Evolutionary conservation across 92 coral and sea anemone genomes (phyloP), one percentile per base, ranked within the genome.

Genomic region (Epizoanthus ramosus): DNA sequence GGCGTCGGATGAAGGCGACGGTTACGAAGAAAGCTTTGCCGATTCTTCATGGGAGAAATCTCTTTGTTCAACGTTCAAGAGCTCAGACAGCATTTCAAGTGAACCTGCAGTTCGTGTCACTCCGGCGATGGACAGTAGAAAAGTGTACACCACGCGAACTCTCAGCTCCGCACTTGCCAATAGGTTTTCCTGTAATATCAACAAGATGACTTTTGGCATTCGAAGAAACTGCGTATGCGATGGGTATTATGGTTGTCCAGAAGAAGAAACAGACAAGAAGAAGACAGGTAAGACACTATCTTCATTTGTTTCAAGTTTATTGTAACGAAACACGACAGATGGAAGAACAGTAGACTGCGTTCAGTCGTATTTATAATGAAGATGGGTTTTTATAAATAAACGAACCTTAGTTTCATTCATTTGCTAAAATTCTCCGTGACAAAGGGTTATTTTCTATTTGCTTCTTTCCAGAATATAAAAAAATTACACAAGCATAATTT

Each of bases 121-220:
- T 41, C 14, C 54, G 7, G 69, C 81, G 3, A 41, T 23, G 12
- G 52, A 50, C 71, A 61, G 12, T 15, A 43, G 19, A 17, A 77
- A 35, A 35, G 70, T 77, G 4, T 60, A 61, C 18, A 77, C 82
- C 18, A 77, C 82, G 3, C 24, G 41, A 59, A 77, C 82, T n/a
- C 82, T 77, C 28, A 61, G 82, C 22, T 77, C 82, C n/a, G 82
- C 71, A 39, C 82, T 19, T 16, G 82, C 82, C 54, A 77, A 77
- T 37, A 35, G 66, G 16, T 77, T 77, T 77, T 61, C 82, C 8
- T 77, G 82, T 37, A 77, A 77, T 63, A 77, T 77, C 54, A 77
- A 77, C 71, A 77, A 77, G 45, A 77, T 77, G 82, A 77, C 70
- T 63, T 77, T 77, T 35, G 82, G 82, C 19, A 60, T 77, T 23